These are phyloP conservation scores for Sporophila hypoxantha DNA, from an alignment of 2,113 vertebrate species.

Conservation along the genomic window DNA sequence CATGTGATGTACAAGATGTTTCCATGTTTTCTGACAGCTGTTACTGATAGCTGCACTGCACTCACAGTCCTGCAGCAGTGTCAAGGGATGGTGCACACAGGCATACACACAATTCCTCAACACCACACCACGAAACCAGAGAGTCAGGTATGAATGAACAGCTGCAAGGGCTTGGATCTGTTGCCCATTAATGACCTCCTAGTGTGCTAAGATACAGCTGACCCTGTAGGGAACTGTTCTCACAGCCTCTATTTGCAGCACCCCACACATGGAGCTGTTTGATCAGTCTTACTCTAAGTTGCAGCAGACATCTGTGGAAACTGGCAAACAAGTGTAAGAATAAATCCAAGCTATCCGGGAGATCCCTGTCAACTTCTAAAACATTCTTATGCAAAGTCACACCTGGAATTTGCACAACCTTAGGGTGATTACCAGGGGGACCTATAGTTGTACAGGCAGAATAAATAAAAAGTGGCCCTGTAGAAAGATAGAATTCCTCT, in stretches of 20 bases:
- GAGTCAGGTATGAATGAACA: not conserved
- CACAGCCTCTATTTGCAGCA: not conserved
- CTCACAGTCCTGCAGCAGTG: not conserved
- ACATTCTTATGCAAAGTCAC: not conserved
- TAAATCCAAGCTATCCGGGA: not conserved
- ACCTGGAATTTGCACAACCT: slow-evolving; percentile 24
- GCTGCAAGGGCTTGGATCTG: not conserved
- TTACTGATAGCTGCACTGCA: not conserved
- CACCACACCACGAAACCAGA: not conserved
- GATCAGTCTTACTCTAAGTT: not conserved
- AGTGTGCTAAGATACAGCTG: not conserved
- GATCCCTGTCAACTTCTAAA: not conserved
- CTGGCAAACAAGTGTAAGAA: not conserved
- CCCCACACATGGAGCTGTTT: not conserved
- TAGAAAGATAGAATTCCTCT: not conserved
- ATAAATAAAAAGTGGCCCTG: not conserved
- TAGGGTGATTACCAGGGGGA: not conserved
- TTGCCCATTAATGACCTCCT: accelerated
- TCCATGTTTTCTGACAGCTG: not conserved
- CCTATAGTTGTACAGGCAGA: not conserved
- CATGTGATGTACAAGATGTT: not conserved
- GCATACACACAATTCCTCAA: not conserved
- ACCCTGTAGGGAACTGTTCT: not conserved
- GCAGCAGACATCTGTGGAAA: not conserved
- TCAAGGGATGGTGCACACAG: not conserved